Conservation (phyloP, 2,888 invertebrate species). For the Heliothis peltigera region DNA sequence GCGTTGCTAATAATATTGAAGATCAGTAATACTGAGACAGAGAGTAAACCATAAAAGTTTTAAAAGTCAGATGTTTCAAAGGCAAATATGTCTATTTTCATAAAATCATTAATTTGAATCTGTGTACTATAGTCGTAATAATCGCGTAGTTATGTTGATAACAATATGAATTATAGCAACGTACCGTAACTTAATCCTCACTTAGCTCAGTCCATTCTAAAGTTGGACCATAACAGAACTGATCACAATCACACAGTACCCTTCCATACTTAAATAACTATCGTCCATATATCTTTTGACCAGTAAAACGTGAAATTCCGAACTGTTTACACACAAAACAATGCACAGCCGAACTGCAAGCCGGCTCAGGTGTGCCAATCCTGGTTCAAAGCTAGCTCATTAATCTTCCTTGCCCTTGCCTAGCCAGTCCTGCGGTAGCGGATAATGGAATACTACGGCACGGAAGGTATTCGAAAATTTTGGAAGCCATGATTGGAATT, state of each 20-base stretch:
- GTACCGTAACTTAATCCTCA: not conserved
- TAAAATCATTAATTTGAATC: too few species aligned
- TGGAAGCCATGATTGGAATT: slow-evolving; percentile 24
- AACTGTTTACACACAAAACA: slow-evolving; percentile 58
- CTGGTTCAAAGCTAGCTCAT: slow-evolving; percentile 77
- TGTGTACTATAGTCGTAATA: too few species aligned
- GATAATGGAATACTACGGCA: slow-evolving; percentile 55
- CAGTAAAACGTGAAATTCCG: slow-evolving; percentile 50
- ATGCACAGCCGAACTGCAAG: slow-evolving; percentile 63
- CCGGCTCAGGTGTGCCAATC: slow-evolving; percentile 72
- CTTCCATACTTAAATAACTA: slow-evolving; percentile 40
- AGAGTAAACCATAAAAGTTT: too few species aligned
- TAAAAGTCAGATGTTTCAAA: too few species aligned
- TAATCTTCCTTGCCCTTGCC: slow-evolving; percentile 73
- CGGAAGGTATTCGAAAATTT: slow-evolving; percentile 40
- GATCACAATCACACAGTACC: slow-evolving; percentile 12
- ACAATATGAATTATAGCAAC: not conserved
- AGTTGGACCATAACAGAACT: slow-evolving; percentile 17
- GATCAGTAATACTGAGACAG: too few species aligned
- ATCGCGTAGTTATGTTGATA: too few species aligned
- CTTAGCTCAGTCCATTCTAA: not conserved
- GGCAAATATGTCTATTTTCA: too few species aligned
- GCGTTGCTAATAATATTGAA: too few species aligned
- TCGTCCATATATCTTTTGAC: slow-evolving; percentile 40
- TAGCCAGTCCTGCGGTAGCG: slow-evolving; percentile 62